Evolutionary conservation across 2,888 invertebrate species (phyloP).

Genomic region (Callosobruchus maculatus): DNA sequence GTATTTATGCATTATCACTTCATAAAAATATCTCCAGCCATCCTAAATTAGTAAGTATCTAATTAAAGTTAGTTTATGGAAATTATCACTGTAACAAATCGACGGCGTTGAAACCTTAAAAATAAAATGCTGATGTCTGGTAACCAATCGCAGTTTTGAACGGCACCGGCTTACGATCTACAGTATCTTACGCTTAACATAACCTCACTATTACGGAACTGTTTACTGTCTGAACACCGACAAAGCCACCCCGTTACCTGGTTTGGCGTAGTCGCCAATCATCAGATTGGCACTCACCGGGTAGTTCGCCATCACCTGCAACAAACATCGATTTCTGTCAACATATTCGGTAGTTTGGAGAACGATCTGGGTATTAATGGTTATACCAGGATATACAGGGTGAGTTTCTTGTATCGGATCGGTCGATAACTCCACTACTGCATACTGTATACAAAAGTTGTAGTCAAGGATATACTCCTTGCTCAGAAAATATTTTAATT

Average conservation of each 20-base stretch:
- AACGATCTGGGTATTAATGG: too few relatives aligned
- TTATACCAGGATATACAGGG: too few relatives aligned
- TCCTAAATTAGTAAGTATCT: background rate
- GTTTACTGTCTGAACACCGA: slow-evolving; percentile 42
- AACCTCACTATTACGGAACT: background rate
- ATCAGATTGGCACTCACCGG: slow-evolving; percentile 69
- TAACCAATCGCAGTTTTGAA: background rate
- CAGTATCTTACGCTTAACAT: background rate
- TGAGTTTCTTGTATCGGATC: too few relatives aligned
- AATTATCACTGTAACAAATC: background rate
- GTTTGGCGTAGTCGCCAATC: slow-evolving; percentile 72
- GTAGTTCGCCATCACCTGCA: slow-evolving; percentile 56
- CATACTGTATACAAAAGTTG: too few relatives aligned
- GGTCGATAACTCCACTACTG: too few relatives aligned
- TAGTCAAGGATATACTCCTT: too few relatives aligned
- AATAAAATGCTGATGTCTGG: background rate
- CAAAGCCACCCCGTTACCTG: slow-evolving; percentile 38
- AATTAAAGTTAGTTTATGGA: background rate
- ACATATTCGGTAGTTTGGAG: too few relatives aligned
- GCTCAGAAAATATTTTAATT: too few relatives aligned
- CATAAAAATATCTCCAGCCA: background rate
- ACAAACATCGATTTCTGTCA: background rate
- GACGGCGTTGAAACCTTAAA: background rate
- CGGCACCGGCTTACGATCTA: background rate
- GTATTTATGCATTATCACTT: background rate